These are phyloP conservation scores for Amblyraja radiata DNA, from an alignment of 2,797 vertebrate species.

Conservation along the genomic window DNA sequence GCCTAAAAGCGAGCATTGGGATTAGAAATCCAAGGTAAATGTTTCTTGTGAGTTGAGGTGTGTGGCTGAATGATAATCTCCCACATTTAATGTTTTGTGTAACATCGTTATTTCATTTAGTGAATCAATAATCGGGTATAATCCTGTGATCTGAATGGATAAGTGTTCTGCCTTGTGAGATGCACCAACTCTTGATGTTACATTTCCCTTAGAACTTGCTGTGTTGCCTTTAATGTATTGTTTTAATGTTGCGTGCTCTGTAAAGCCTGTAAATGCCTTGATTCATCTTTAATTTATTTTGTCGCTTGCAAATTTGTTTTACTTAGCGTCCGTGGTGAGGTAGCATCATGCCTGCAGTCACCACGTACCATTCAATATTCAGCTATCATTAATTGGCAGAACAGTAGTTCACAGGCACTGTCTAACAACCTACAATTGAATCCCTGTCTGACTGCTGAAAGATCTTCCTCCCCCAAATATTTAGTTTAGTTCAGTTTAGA, in stretches of 20 bases:
- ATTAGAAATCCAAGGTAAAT: neutral
- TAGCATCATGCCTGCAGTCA: neutral
- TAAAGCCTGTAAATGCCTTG: neutral
- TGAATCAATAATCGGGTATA: neutral
- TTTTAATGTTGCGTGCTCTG: neutral
- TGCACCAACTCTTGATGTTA: neutral
- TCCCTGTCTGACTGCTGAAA: neutral
- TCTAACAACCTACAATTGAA: neutral
- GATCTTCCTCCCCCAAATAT: too few relatives aligned
- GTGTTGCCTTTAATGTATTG: neutral
- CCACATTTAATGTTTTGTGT: neutral
- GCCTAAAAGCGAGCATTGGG: neutral
- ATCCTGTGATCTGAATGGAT: neutral
- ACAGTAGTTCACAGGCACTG: neutral
- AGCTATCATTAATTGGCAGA: neutral
- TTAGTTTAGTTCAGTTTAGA: too few relatives aligned
- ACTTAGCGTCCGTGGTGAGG: neutral
- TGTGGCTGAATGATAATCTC: neutral
- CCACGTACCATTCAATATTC: neutral
- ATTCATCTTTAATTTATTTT: neutral
- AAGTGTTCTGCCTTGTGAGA: neutral
- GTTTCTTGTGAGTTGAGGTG: neutral
- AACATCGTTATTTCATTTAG: neutral
- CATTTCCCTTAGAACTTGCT: neutral
- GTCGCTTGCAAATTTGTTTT: neutral